Evolutionary conservation across 2,888 invertebrate genomes (phyloP), one percentile per base, ranked within the genome.

Genomic region (Amphiduros pacificus): DNA sequence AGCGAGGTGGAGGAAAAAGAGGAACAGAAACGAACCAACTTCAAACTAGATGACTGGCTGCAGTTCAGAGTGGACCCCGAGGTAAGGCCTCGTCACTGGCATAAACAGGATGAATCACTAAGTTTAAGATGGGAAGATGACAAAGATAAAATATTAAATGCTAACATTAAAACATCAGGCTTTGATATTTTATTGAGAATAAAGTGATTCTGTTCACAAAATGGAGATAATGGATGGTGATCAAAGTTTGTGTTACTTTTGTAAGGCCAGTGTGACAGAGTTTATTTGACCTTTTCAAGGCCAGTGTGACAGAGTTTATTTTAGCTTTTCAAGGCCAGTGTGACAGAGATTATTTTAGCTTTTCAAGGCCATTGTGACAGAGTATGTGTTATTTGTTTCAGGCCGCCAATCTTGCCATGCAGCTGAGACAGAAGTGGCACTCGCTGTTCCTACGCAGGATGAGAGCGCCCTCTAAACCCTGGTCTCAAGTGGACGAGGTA

Each of bases 1-100:
- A 84, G 84, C 66, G 87, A 87, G 71, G 84, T 82, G 53, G 86
- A 87, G 66, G 84, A 84, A 55, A 81, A 82, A 28, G 82, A 84
- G 20, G 85, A 85, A 53, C 82, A 80, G 1, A 77, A 79, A 60
- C 83, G 82, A 40, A 84, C 85, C 6, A 82, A 83, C 44, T 82
- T 91, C 40, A 87, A 88, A 51, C 81, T 91, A 0, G 91, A 91
- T 74, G 89, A 90, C 63, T 91, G 91, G 90, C 87, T 90, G 66
- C 86, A 87, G 2, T 91, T 91, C 77, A 86, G 87, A 44, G 85
- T 89, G 0, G 89, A 89, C 74, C 87, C 87, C 0, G 87, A 89
- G 28, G 88, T 89, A 58, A 41, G 58, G 11, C 20, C 24, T 48
- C n/a, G n/a, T n/a, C n/a, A n/a, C n/a, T n/a, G n/a, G n/a, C n/a